Base-by-base conservation (phyloP, 2,797 vertebrate genomes). In the Parauchenoglanis ngamensis region DNA sequence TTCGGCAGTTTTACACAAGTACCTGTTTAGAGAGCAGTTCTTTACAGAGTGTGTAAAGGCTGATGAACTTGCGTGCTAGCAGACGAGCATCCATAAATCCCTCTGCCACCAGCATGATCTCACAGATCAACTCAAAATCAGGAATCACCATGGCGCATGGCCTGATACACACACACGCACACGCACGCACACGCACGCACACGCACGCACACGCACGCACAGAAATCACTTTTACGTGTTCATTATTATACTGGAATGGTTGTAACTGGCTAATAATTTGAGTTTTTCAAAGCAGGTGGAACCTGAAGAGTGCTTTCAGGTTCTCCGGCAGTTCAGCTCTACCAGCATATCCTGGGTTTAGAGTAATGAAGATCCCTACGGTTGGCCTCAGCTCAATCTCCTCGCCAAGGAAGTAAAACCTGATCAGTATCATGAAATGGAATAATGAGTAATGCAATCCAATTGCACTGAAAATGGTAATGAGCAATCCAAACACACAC, bases 261-360 rank as follows among this genome's bases (percentile, higher is more conserved):
- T 44, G 25, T 61, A 13, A 46, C 31, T 49, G 56, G 54, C 52
- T 46, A 46, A 72, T 65, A 31, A 0, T 65, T 49, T 28, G 28
- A 3, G 63, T 4, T 31, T 56, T 44, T 25, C 1, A 73, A 84
- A 72, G 54, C 54, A 28, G 68, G 4, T 67, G 23, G 17, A 78
- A 96, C 95, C 94, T 96, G 93, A 97, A 97, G 10, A 96, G 91
- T 81, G 93, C 93, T 89, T 96, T 96, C 12, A 95, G 96, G 90
- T 97, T 97, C 94, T 97, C 95, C 6, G 94, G 96, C 28, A 97
- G 94, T 87, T 92, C 94, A 4, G 94, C 92, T 91, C 96, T 95
- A 4, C 96, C 96, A 31, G 96, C 97, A 68, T 97, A 97, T 87
- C 95, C 95, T n/a, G 94, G 94, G 90, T 96, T 97, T 90, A 96